These are phyloP conservation scores for Limnodromus scolopaceus DNA, from an alignment of 2,797 vertebrate genomes.

Conservation along the genomic window DNA sequence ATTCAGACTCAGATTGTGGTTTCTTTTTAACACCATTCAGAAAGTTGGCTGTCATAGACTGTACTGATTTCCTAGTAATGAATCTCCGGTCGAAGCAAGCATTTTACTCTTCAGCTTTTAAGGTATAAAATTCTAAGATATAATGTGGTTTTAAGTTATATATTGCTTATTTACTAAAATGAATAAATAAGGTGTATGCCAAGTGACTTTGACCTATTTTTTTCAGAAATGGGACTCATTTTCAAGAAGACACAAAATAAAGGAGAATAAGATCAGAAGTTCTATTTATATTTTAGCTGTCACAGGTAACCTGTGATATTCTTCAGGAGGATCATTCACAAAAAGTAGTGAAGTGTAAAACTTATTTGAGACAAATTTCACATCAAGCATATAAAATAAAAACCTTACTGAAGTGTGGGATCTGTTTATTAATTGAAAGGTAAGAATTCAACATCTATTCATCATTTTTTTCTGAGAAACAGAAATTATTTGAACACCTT, in stretches of 20 bases:
- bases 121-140: background rate
- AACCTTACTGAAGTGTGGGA: background rate
- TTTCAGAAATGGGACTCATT: background rate
- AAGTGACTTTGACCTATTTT: constrained; percentile 23
- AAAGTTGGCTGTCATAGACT: background rate
- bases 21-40: background rate
- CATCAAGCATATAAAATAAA: background rate
- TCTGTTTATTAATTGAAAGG: background rate
- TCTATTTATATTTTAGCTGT: background rate
- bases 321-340: background rate
- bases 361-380: background rate
- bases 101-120: background rate
- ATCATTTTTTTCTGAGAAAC: background rate
- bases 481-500: background rate
- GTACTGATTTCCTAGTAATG: background rate
- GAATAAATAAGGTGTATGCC: constrained; percentile 41
- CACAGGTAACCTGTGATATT: background rate
- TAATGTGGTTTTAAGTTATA: background rate
- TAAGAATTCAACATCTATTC: background rate
- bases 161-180: background rate
- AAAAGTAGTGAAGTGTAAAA: background rate
- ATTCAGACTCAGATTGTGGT: background rate
- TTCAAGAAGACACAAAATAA: background rate
- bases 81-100: background rate
- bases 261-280: background rate